phyloP scores from a whole-genome alignment of 2,888 invertebrate species.

The Vanessa cardui region DNA sequence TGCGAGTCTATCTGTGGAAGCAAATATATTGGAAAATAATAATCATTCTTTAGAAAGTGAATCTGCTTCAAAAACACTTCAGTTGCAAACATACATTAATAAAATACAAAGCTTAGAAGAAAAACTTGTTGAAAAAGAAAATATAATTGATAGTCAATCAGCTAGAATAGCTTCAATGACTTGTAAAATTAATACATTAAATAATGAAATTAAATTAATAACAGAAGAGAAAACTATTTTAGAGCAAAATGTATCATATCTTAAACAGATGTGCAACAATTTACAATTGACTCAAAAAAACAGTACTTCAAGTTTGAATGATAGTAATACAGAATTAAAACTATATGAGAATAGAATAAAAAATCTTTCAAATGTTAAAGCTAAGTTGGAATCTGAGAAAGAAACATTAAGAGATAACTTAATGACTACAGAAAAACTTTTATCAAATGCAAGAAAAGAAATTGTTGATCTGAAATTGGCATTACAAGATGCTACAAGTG shows the following conservation, averaged over 20 bases:
- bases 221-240: conserved; percentile 70
- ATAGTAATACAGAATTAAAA: conserved; percentile 70
- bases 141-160: conserved; percentile 67
- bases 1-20: conserved; percentile 89
- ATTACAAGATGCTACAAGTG: conserved; percentile 85
- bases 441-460: conserved; percentile 87
- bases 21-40: conserved; percentile 88
- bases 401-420: conserved; percentile 83
- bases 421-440: conserved; percentile 83
- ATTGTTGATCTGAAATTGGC: conserved; percentile 84
- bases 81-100: conserved; percentile 75
- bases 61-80: conserved; percentile 86
- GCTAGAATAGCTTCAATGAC: conserved; percentile 65
- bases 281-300: conserved; percentile 60
- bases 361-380: conserved; percentile 79
- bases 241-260: conserved; percentile 70
- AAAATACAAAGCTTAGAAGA: conserved; percentile 85
- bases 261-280: conserved; percentile 74
- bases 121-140: conserved; percentile 79
- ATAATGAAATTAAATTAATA: conserved; percentile 73
- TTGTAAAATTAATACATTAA: conserved; percentile 66
- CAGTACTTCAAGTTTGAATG: conserved; percentile 52
- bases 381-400: conserved; percentile 85
- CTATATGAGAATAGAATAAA: conserved; percentile 76
- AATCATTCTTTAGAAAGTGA: conserved; percentile 91